Evolutionary conservation across 2,888 invertebrate species (phyloP).

Genomic region (Euzophera pinguis): DNA sequence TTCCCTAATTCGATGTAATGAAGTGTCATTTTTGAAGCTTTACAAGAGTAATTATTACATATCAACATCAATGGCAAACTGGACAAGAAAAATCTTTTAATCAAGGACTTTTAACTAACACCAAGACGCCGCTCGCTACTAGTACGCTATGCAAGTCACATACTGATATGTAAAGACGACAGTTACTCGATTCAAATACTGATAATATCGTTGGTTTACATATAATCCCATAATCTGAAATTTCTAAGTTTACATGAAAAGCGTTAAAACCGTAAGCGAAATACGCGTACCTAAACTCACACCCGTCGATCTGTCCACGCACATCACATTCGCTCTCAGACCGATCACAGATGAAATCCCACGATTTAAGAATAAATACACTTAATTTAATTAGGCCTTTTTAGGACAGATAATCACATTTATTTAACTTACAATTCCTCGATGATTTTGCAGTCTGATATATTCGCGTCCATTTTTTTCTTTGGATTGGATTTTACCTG

Average conservation of each 20-base stretch:
- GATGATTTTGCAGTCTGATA: conserved; percentile 42
- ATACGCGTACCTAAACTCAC: conserved; percentile 30
- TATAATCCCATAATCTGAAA: conserved; percentile 37
- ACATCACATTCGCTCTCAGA: conserved; percentile 43
- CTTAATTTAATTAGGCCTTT: conserved; percentile 78
- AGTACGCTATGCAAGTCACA: conserved; percentile 72
- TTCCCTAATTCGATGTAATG: conserved; percentile 73
- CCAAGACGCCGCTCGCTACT: conserved; percentile 54
- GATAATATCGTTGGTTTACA: conserved; percentile 58
- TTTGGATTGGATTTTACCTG: conserved; percentile 60
- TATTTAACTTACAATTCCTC: conserved; percentile 58
- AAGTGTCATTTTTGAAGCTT: conserved; percentile 58
- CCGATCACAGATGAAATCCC: conserved; percentile 69
- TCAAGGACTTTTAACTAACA: conserved; percentile 51
- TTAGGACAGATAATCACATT: conserved; percentile 78
- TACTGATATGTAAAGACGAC: conserved; percentile 75
- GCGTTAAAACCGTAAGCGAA: conserved; percentile 51
- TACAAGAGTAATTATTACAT: conserved; percentile 37
- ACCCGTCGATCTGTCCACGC: conserved; percentile 33
- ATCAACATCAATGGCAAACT: conserved; percentile 61
- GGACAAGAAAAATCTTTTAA: conserved; percentile 50
- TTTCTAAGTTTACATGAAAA: conserved; percentile 43
- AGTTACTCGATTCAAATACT: conserved; percentile 69
- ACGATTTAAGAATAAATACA: conserved; percentile 67
- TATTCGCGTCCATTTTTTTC: conserved; percentile 42